These are phyloP conservation scores for Bubo scandiacus DNA, from an alignment of 2,113 vertebrate species.

Conservation along the genomic window DNA sequence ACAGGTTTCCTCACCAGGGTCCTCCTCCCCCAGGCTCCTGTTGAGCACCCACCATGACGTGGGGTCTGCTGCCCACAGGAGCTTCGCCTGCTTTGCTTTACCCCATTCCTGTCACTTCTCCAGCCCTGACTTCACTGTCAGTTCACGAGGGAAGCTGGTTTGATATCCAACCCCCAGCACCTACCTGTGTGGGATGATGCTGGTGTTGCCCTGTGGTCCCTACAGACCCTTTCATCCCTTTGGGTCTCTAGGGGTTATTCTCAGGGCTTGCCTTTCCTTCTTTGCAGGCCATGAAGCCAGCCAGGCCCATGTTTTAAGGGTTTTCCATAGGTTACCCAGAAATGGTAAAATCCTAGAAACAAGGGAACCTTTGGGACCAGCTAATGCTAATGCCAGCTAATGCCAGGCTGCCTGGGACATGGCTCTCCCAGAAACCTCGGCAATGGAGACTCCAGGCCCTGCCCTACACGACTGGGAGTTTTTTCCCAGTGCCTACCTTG, in stretches of 20 bases:
- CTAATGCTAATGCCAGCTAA: not conserved
- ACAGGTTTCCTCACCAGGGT: not conserved
- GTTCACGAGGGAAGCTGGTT: not conserved
- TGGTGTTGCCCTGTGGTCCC: not conserved
- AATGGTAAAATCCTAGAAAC: not conserved
- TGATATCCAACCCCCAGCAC: not conserved
- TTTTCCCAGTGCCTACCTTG: not conserved
- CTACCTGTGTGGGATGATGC: not conserved
- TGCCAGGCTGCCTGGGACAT: accelerated
- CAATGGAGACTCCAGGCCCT: not conserved
- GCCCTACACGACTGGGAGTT: not conserved
- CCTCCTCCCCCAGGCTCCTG: not conserved
- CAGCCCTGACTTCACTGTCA: not conserved
- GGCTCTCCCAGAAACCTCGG: not conserved
- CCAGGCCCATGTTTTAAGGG: not conserved
- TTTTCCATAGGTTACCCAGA: not conserved
- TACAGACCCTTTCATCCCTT: not conserved
- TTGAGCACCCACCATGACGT: not conserved
- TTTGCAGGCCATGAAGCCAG: accelerated
- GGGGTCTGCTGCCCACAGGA: not conserved
- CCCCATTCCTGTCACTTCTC: not conserved
- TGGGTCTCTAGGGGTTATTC: not conserved
- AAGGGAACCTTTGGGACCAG: not conserved
- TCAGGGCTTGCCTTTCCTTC: not conserved
- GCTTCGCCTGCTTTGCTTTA: not conserved